A percentile compares a stretch with the other conserved stretches of the same genome.
Conservation (phyloP, 92 coral and sea anemone species). For the Phenganax stokvisi region DNA sequence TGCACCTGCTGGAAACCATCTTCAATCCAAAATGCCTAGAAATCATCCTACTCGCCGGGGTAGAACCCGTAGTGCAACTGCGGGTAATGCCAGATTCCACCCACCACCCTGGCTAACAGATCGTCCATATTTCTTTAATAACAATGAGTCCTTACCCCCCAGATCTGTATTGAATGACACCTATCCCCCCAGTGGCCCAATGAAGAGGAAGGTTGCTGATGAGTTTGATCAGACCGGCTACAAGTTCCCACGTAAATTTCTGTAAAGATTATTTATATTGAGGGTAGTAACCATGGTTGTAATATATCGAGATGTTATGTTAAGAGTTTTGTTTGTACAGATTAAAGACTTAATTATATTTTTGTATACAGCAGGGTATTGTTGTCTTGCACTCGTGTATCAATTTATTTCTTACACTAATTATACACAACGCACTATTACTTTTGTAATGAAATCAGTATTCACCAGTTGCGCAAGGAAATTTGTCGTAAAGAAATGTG, state of each 20-base stretch:
- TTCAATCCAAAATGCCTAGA: neutral
- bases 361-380: neutral
- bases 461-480: neutral
- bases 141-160: conserved; percentile 10
- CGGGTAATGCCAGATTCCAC: neutral
- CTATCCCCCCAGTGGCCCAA: conserved; percentile 10
- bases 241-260: conserved; percentile 28
- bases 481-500: neutral
- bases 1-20: neutral
- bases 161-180: neutral
- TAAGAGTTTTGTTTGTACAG: conserved; percentile 3
- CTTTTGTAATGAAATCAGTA: too few species aligned
- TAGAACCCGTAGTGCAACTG: conserved; percentile 12
- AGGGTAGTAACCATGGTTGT: neutral
- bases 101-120: neutral
- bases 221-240: neutral
- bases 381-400: neutral
- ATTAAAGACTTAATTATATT: conserved; percentile 7
- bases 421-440: too few species aligned
- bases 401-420: neutral
- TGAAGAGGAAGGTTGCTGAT: conserved; percentile 15
- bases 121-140: neutral
- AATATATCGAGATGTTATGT: neutral
- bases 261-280: neutral
- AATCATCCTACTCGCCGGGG: neutral